Conservation (phyloP, 2,797 vertebrate species). For the Mus caroli region DNA sequence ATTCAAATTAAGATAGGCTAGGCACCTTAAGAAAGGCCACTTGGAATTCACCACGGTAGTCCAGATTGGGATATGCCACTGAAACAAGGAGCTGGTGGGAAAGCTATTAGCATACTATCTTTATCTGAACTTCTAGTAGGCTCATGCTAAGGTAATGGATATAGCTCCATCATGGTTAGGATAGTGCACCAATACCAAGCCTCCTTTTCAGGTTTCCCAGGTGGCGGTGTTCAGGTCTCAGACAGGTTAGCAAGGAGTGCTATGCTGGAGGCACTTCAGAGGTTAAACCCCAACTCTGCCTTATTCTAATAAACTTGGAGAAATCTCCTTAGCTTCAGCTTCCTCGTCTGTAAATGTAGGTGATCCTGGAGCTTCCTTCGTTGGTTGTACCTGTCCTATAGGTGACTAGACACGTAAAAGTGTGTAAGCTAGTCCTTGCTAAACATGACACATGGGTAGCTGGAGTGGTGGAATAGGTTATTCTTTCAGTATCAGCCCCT, state of each 20-base stretch:
- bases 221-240: neutral
- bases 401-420: neutral
- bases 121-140: neutral
- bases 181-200: neutral
- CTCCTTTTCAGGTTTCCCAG: neutral
- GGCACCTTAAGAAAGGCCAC: conserved; percentile 23
- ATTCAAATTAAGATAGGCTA: conserved; percentile 39
- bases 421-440: neutral
- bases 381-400: neutral
- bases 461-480: neutral
- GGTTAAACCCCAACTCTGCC: neutral
- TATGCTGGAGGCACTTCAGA: neutral
- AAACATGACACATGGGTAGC: neutral
- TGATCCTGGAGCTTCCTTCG: neutral
- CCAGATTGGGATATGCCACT: neutral
- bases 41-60: conserved; percentile 47
- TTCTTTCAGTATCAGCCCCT: neutral
- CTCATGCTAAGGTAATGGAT: neutral
- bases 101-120: neutral
- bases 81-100: neutral
- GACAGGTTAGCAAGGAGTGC: neutral
- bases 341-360: conserved; percentile 21
- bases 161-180: neutral
- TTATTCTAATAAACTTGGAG: conserved; percentile 6
- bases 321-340: neutral